phyloP scores from a whole-genome alignment of 2,888 invertebrate genomes.

The Leptinotarsa peninsularis region DNA sequence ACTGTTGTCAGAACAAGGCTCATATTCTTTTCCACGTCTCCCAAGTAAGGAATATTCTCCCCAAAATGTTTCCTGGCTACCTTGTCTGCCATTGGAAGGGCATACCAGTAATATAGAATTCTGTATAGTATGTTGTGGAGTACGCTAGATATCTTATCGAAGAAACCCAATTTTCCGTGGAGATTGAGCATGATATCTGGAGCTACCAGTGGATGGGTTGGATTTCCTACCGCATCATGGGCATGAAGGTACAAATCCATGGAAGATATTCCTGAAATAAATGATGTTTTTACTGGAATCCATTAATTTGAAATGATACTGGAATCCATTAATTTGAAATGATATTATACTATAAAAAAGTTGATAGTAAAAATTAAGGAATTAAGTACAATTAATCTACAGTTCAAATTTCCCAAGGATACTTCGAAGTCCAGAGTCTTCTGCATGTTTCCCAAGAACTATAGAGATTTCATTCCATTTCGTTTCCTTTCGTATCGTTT shows the following conservation, averaged over 20 bases:
- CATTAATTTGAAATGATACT: no score
- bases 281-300: background rate
- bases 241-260: slow-evolving; percentile 42
- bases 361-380: no score
- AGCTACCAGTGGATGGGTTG: slow-evolving; percentile 52
- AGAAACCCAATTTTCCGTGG: slow-evolving; percentile 26
- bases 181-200: slow-evolving; percentile 44
- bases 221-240: slow-evolving; percentile 53
- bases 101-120: slow-evolving; percentile 38
- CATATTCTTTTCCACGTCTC: slow-evolving; percentile 44
- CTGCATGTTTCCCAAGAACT: no score
- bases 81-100: slow-evolving; percentile 38
- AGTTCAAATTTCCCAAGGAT: no score
- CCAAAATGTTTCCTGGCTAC: slow-evolving; percentile 52
- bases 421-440: no score
- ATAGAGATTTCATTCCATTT: no score
- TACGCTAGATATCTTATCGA: slow-evolving; percentile 39
- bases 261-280: slow-evolving; percentile 46
- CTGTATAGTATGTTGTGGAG: slow-evolving; percentile 40
- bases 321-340: no score
- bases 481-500: no score
- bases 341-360: no score
- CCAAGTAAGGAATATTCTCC: slow-evolving; percentile 45
- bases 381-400: no score
- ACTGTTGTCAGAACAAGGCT: slow-evolving; percentile 46